A percentile compares a stretch with the other conserved stretches of the same genome.
phyloP scores from a whole-genome alignment of 2,797 vertebrate genomes.

The Thunnus albacares region DNA sequence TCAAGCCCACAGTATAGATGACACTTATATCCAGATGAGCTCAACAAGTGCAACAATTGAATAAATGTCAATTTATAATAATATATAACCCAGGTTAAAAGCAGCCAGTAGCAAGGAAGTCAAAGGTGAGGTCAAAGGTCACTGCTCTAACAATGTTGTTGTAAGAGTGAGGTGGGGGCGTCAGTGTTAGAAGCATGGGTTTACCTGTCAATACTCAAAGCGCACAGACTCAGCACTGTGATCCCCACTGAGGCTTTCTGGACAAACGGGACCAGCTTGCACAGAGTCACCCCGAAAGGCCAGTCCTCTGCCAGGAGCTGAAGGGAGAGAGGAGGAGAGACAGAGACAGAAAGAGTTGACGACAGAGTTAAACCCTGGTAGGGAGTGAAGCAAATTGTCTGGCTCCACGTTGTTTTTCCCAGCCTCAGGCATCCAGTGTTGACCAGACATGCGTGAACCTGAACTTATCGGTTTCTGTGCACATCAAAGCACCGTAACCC shows the following conservation, averaged over 20 bases:
- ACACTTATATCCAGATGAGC: neutral
- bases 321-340: constrained; percentile 21
- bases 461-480: constrained; percentile 20
- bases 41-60: neutral
- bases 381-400: constrained; percentile 36
- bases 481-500: neutral
- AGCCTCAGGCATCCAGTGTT: constrained; percentile 20
- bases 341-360: constrained; percentile 14
- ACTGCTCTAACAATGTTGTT: neutral
- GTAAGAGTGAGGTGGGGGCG: neutral
- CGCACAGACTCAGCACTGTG: constrained; percentile 96
- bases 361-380: constrained; percentile 26
- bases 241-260: constrained; percentile 98
- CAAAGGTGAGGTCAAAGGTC: constrained; percentile 17
- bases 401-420: constrained; percentile 14
- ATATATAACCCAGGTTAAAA: constrained; percentile 1
- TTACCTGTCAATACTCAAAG: constrained; percentile 97
- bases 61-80: neutral
- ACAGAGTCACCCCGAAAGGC: constrained; percentile 95
- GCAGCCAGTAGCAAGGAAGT: neutral
- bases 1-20: neutral
- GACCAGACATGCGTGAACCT: constrained; percentile 36
- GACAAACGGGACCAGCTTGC: constrained; percentile 97
- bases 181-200: neutral
- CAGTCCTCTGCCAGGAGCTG: constrained; percentile 95